phyloP scores from a whole-genome alignment of 2,113 vertebrate genomes.

The Elephantulus edwardii region DNA sequence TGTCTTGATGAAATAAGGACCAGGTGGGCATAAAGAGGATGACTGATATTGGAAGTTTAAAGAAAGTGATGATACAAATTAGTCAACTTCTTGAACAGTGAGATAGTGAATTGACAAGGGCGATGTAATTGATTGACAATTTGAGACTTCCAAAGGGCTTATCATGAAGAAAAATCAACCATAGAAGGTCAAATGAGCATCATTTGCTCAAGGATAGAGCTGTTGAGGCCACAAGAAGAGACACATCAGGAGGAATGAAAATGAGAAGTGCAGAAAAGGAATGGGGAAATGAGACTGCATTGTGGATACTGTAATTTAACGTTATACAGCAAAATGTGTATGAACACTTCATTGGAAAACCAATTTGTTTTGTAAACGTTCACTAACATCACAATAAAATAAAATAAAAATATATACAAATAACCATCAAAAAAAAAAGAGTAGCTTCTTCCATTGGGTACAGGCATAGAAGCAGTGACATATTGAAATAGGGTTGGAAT shows the following conservation, averaged over 20 bases:
- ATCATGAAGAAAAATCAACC: slow-evolving; percentile 10
- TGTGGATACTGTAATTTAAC: too few species aligned
- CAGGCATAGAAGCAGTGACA: neutral
- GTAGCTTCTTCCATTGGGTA: neutral
- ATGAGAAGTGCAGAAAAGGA: too few species aligned
- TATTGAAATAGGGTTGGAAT: neutral
- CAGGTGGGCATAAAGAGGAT: slow-evolving; percentile 3
- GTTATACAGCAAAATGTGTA: too few species aligned
- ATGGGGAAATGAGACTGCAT: too few species aligned
- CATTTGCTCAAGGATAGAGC: too few species aligned
- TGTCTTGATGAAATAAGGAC: neutral
- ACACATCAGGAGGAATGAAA: too few species aligned
- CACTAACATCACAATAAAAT: too few species aligned
- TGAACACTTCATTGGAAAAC: too few species aligned
- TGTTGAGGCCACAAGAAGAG: too few species aligned
- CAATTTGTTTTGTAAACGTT: too few species aligned
- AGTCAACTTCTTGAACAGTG: neutral
- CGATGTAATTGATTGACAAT: neutral
- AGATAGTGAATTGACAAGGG: neutral
- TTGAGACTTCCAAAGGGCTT: neutral
- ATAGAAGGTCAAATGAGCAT: too few species aligned
- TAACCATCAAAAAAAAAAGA: neutral
- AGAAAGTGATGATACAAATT: neutral
- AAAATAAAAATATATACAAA: too few species aligned
- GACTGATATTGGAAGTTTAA: neutral